These are phyloP conservation scores for Centropus unirufus DNA, from an alignment of 2,113 vertebrate genomes.

Conservation along the genomic window DNA sequence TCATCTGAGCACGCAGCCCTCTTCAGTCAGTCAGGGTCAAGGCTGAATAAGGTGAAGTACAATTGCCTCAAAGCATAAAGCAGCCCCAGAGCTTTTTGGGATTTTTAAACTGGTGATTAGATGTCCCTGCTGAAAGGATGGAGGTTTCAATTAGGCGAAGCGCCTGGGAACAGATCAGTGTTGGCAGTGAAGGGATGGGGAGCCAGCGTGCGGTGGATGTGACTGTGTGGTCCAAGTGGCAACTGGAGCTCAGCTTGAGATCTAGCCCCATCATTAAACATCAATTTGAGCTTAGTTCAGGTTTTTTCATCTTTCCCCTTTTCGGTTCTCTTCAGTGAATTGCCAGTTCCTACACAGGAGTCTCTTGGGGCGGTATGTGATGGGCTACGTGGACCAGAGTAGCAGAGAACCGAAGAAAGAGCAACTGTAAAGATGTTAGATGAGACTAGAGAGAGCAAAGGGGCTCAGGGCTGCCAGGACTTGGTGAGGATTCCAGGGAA, in stretches of 20 bases:
- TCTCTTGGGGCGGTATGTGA: background rate
- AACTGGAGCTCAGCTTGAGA: background rate
- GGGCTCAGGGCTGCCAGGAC: background rate
- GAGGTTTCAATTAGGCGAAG: background rate
- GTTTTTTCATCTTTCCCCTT: background rate
- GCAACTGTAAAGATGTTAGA: fast-evolving
- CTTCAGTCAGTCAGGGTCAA: background rate
- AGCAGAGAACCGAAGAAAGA: background rate
- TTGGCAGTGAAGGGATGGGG: background rate
- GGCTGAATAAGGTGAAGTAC: background rate
- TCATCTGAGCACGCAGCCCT: fast-evolving
- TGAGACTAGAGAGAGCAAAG: background rate
- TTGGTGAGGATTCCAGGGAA: background rate
- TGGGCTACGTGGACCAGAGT: background rate
- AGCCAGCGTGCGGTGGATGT: background rate
- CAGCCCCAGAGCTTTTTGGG: background rate
- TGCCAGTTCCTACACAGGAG: fast-evolving
- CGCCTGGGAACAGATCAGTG: background rate
- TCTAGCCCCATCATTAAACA: background rate
- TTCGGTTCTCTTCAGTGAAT: background rate
- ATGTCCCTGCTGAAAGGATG: background rate
- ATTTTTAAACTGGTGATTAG: background rate
- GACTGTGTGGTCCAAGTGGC: background rate
- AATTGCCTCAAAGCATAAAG: background rate
- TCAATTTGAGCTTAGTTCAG: background rate